Percentiles rank a stretch among this genome's conserved stretches.
phyloP scores from a whole-genome alignment of 2,797 vertebrate species.

The Tympanoctomys barrerae region DNA sequence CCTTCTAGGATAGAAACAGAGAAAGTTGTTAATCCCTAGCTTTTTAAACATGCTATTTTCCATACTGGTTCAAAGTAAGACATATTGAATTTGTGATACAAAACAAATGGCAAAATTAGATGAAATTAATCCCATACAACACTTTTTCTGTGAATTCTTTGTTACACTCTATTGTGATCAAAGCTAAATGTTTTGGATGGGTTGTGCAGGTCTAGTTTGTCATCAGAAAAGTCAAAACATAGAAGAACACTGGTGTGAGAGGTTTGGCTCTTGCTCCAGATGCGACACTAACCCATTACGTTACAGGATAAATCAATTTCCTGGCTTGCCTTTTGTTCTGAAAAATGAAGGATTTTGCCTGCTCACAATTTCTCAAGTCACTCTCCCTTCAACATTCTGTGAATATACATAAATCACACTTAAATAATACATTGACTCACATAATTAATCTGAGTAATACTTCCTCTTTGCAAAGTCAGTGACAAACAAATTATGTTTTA shows the following conservation, averaged over 20 bases:
- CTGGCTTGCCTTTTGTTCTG: background rate
- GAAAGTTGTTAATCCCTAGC: background rate
- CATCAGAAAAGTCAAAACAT: background rate
- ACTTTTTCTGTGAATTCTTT: background rate
- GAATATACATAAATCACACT: background rate
- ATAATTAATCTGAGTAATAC: slow-evolving; percentile 14
- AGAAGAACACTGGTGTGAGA: background rate
- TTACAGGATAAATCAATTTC: background rate
- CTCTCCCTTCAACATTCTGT: background rate
- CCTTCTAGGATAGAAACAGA: background rate
- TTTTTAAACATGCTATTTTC: background rate
- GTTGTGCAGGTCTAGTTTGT: background rate
- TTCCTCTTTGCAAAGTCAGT: background rate
- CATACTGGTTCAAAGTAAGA: background rate
- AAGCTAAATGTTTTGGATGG: background rate
- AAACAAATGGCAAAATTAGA: background rate
- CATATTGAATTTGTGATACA: background rate
- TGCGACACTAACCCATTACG: background rate
- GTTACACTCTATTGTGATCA: background rate
- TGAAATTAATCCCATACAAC: background rate
- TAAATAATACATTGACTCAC: background rate
- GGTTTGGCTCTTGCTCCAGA: background rate
- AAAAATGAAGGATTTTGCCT: background rate
- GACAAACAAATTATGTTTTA: background rate
- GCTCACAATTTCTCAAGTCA: background rate